A percentile compares a stretch with the other conserved stretches of the same genome.
Evolutionary conservation across 2,797 vertebrate species (phyloP).

Genomic region (Ctenopoma kingsleyae): DNA sequence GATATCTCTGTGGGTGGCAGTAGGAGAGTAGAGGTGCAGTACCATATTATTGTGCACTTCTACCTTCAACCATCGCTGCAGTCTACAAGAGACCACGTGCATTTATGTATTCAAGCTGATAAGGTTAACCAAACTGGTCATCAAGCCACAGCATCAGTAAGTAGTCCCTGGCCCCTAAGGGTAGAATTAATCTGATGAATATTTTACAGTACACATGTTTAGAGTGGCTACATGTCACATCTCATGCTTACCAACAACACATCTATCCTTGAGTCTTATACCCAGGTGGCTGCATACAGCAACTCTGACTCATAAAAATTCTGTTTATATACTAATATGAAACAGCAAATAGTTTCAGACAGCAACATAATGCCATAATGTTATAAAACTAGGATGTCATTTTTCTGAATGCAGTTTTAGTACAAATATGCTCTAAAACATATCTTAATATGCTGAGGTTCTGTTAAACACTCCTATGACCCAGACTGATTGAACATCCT

Average conservation of each 20-base stretch:
- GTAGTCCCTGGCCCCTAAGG: slow-evolving; percentile 32
- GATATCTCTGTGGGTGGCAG: neutral
- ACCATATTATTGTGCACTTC: slow-evolving; percentile 26
- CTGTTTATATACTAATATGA: neutral
- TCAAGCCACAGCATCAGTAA: slow-evolving; percentile 24
- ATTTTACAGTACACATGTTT: slow-evolving; percentile 39
- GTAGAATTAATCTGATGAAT: slow-evolving; percentile 51
- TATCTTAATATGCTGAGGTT: neutral
- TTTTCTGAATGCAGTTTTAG: neutral
- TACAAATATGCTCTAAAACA: neutral
- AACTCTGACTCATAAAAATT: neutral
- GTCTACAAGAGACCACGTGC: slow-evolving; percentile 28
- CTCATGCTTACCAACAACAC: slow-evolving; percentile 20
- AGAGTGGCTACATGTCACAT: slow-evolving; percentile 40
- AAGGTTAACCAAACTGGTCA: slow-evolving; percentile 44
- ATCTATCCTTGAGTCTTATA: slow-evolving; percentile 21
- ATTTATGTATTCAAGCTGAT: slow-evolving; percentile 33
- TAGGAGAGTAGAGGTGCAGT: slow-evolving; percentile 18
- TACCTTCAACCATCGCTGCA: slow-evolving; percentile 14
- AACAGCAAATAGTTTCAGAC: neutral
- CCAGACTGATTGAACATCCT: neutral
- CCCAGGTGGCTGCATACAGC: slow-evolving; percentile 4
- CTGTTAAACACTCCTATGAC: neutral
- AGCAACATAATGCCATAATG: neutral
- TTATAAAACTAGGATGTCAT: neutral